A percentile compares a stretch with the other conserved stretches of the same genome.
These are phyloP conservation scores for Umimayanthus kanabou DNA, from an alignment of 92 coral and sea anemone genomes.

Conservation along the genomic window DNA sequence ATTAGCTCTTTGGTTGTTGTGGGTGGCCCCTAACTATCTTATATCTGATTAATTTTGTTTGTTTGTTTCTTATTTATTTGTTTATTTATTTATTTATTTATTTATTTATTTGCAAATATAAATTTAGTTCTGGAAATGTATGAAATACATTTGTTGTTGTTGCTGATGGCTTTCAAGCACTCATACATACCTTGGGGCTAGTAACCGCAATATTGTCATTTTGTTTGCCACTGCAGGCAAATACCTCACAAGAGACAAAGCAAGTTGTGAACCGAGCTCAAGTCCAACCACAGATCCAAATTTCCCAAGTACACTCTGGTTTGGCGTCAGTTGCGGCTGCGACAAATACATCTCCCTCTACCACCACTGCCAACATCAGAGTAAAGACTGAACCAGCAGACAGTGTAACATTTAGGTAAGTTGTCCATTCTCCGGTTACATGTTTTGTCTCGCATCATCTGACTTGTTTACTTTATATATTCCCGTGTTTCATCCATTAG, in stretches of 20 bases:
- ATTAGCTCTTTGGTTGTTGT: no score
- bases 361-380: neutral
- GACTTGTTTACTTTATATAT: neutral
- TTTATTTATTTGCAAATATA: no score
- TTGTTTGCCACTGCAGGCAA: constrained; percentile 28
- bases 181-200: no score
- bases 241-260: constrained; percentile 49
- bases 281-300: constrained; percentile 44
- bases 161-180: no score
- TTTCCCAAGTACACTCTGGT: constrained; percentile 56
- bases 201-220: no score
- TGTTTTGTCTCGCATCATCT: neutral
- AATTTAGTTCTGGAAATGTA: no score
- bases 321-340: constrained; percentile 46
- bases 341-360: neutral
- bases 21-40: no score
- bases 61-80: no score
- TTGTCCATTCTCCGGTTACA: neutral
- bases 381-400: constrained; percentile 46
- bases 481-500: neutral
- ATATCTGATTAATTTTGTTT: no score
- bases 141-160: no score
- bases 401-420: constrained; percentile 3
- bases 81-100: no score
- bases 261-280: constrained; percentile 18